Evolutionary conservation across 2,797 vertebrate species (phyloP).

Genomic region (Epinephelus coioides): DNA sequence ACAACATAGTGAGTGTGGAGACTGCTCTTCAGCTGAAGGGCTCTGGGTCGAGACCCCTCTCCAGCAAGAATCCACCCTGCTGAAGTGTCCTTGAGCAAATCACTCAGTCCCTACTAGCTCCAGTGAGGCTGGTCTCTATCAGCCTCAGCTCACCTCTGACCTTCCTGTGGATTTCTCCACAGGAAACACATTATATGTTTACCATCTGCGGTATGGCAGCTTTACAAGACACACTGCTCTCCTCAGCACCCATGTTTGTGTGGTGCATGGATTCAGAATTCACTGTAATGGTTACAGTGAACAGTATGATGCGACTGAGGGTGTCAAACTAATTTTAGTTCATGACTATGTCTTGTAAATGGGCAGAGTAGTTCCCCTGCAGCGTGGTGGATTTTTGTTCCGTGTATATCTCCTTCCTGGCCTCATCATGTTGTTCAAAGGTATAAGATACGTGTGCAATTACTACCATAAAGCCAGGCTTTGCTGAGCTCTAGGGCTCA

Average conservation of each 20-base stretch:
- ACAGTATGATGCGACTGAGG: constrained; percentile 33
- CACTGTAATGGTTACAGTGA: constrained; percentile 15
- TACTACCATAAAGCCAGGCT: constrained; percentile 71
- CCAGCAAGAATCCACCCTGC: constrained; percentile 38
- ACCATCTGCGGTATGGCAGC: constrained; percentile 12
- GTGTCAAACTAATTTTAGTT: constrained; percentile 33
- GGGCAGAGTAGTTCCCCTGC: constrained; percentile 25
- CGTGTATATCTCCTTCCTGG: constrained; percentile 51
- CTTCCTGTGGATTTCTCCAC: constrained; percentile 36
- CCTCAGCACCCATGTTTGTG: constrained; percentile 10
- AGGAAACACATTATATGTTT: constrained; percentile 29
- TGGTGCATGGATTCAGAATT: constrained; percentile 10
- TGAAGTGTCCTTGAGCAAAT: constrained; percentile 69
- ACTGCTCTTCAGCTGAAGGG: constrained; percentile 53
- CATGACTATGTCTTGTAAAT: constrained; percentile 34
- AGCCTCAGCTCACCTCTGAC: constrained; percentile 59
- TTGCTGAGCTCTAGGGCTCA: constrained; percentile 63
- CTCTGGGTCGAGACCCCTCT: constrained; percentile 51
- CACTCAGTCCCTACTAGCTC: constrained; percentile 28
- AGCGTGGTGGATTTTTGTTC: constrained; percentile 24
- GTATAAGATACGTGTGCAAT: constrained; percentile 69
- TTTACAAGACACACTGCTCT: constrained; percentile 24
- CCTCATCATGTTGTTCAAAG: constrained; percentile 71
- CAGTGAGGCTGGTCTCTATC: constrained; percentile 26
- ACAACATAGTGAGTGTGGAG: constrained; percentile 11